Evolutionary conservation across 35 echinoderm and acorn worm species (phyloP).

Genomic region (Lytechinus pictus): DNA sequence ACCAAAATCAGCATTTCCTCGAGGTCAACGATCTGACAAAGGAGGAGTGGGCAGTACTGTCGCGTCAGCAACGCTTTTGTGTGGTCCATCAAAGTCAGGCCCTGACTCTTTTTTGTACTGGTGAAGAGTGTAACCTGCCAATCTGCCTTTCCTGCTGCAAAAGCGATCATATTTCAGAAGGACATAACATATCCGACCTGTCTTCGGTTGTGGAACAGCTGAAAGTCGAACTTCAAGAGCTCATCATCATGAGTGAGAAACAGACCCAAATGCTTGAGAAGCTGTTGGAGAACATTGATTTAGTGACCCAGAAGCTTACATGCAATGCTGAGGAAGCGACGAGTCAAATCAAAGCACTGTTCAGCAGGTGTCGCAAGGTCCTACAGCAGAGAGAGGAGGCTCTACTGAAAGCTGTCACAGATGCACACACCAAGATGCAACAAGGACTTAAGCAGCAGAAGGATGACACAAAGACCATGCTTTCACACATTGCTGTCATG

Average conservation of each 20-base stretch:
- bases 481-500: constrained; percentile 59
- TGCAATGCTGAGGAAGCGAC: constrained; percentile 55
- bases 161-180: constrained; percentile 40
- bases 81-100: constrained; percentile 60
- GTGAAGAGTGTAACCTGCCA: constrained; percentile 56
- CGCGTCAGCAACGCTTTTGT: constrained; percentile 54
- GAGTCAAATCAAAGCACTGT: constrained; percentile 33
- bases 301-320: constrained; percentile 33
- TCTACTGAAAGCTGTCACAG: constrained; percentile 37
- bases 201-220: constrained; percentile 53
- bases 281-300: constrained; percentile 60
- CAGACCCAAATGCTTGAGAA: constrained; percentile 50
- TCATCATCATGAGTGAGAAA: constrained; percentile 55
- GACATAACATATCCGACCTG: constrained; percentile 49
- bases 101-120: constrained; percentile 60
- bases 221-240: constrained; percentile 39
- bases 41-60: constrained; percentile 17
- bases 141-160: constrained; percentile 60
- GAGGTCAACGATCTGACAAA: constrained; percentile 57
- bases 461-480: constrained; percentile 62
- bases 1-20: constrained; percentile 56
- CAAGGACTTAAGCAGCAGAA: constrained; percentile 58
- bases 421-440: constrained; percentile 51
- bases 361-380: constrained; percentile 43
- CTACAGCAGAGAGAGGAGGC: constrained; percentile 57